These are phyloP conservation scores for Solen grandis DNA, from an alignment of 1,140 invertebrate species.

Conservation along the genomic window DNA sequence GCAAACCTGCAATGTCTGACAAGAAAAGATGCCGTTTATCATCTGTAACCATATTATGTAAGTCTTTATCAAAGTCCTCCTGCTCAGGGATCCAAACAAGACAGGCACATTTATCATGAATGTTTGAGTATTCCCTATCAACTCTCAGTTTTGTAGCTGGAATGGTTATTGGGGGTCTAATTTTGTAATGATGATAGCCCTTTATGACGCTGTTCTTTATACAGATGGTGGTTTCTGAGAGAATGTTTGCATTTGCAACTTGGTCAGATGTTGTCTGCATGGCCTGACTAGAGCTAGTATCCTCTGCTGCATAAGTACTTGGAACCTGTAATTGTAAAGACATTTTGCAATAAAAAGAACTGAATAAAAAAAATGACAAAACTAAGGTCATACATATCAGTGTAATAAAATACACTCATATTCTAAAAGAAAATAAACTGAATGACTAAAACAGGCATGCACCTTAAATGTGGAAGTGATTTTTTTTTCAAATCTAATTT, in stretches of 20 bases:
- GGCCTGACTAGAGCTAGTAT: no score
- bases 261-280: no score
- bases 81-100: conserved; percentile 23
- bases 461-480: background rate
- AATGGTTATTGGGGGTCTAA: background rate
- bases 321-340: no score
- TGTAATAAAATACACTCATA: background rate
- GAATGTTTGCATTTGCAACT: no score
- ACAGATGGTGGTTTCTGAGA: background rate
- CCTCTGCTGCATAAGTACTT: no score
- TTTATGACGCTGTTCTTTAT: conserved; percentile 22
- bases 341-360: no score
- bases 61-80: background rate
- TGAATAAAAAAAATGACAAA: background rate
- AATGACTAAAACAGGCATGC: background rate
- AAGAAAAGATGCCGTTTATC: conserved; percentile 2
- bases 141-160: no score
- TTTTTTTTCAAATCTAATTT: no score
- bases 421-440: no score
- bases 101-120: no score
- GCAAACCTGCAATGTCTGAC: conserved; percentile 15
- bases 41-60: conserved; percentile 1
- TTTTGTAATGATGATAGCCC: conserved; percentile 26
- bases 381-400: background rate
- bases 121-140: background rate